These are phyloP conservation scores for Masnerella sp. DNA, from an alignment of 2,888 invertebrate genomes.

Conservation along the genomic window DNA sequence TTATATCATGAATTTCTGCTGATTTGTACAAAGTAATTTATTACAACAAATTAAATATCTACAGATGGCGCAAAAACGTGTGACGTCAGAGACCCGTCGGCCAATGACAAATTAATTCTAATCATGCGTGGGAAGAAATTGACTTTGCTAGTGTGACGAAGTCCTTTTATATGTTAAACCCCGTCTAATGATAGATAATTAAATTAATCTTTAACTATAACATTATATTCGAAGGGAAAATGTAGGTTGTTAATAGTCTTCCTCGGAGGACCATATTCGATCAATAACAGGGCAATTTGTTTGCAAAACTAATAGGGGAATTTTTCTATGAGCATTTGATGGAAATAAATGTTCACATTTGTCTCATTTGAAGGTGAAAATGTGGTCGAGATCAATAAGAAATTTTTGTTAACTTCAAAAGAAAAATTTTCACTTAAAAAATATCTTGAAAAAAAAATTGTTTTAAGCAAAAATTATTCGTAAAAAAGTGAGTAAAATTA, in stretches of 20 bases:
- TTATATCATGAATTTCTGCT: no score
- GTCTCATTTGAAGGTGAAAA: no score
- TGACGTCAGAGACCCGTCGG: constrained; percentile 30
- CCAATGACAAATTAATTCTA: constrained; percentile 49
- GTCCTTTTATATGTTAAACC: constrained; percentile 9
- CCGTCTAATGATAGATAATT: constrained; percentile 18
- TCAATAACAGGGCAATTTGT: constrained; percentile 7
- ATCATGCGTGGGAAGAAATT: constrained; percentile 37
- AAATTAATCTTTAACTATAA: constrained; percentile 5
- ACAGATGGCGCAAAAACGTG: constrained; percentile 40
- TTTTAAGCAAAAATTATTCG: no score
- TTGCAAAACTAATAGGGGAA: neutral
- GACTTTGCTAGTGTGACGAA: constrained; percentile 6
- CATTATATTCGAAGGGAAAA: constrained; percentile 1
- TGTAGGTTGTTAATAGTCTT: constrained; percentile 10
- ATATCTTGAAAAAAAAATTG: no score
- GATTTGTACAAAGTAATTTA: no score
- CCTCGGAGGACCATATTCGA: constrained; percentile 9
- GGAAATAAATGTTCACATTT: no score
- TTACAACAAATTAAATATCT: no score
- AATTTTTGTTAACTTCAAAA: no score
- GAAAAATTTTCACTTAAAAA: no score
- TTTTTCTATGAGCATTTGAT: neutral
- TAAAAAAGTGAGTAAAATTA: no score
- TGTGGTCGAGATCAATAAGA: no score